Evolutionary conservation across 2,888 invertebrate genomes (phyloP).

Genomic region (Leptinotarsa peninsularis): DNA sequence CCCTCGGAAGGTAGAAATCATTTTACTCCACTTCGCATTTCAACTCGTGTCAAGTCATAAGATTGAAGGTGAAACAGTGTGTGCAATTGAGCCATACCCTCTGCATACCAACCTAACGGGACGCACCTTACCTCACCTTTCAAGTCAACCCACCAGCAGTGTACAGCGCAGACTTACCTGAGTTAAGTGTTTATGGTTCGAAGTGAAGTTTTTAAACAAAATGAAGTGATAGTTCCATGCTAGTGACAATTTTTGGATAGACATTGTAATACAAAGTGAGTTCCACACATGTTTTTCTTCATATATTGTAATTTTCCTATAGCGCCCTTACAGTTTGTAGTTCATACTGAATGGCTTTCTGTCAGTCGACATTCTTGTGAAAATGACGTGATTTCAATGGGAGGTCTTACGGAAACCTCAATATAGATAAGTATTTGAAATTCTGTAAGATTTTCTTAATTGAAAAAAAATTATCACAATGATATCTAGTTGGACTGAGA

Average conservation of each 20-base stretch:
- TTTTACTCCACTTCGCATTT: not conserved
- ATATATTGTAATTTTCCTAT: not conserved
- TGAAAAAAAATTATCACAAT: no score
- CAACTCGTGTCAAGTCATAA: not conserved
- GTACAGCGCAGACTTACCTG: conserved; percentile 44
- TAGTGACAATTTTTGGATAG: conserved; percentile 39
- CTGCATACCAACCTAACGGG: conserved; percentile 64
- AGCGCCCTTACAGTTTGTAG: not conserved
- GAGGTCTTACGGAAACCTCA: conserved; percentile 50
- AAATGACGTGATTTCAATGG: conserved; percentile 50
- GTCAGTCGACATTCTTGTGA: conserved; percentile 39
- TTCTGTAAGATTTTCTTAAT: not conserved
- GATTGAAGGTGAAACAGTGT: not conserved
- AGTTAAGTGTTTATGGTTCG: conserved; percentile 32
- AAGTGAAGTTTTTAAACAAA: conserved; percentile 30
- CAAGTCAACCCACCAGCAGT: conserved; percentile 53
- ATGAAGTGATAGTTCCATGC: conserved; percentile 46
- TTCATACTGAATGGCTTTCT: not conserved
- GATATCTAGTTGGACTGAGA: no score
- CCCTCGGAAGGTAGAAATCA: no score
- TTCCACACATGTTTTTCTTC: not conserved
- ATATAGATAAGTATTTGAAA: not conserved
- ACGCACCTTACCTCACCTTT: conserved; percentile 63
- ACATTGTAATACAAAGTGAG: conserved; percentile 17
- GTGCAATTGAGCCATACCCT: conserved; percentile 20